phyloP scores from a whole-genome alignment of 2,113 vertebrate species.

The Monopterus albus region DNA sequence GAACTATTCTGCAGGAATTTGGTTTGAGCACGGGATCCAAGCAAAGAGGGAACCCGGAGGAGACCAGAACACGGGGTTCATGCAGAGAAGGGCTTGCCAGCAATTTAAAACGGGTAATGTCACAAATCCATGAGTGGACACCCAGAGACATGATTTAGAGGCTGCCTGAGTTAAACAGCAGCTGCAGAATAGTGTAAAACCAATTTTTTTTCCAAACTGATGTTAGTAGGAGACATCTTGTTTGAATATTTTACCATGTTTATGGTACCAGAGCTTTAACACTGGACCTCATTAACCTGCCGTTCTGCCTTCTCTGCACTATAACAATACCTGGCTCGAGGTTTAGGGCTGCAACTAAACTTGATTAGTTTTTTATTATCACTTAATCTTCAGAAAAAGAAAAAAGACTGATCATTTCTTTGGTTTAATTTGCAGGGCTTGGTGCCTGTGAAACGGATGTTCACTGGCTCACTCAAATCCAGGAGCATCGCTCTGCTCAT shows the following conservation, averaged over 20 bases:
- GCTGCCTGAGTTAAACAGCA: background rate
- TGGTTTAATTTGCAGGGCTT: constrained; percentile 57
- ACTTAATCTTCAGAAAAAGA: no score
- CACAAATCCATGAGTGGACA: background rate
- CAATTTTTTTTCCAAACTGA: background rate
- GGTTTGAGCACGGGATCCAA: constrained; percentile 34
- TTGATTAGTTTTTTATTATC: no score
- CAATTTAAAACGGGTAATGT: constrained; percentile 64
- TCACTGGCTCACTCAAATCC: constrained; percentile 51
- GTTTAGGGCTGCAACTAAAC: no score
- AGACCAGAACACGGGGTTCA: background rate
- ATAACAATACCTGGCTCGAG: no score
- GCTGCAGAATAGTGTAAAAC: background rate
- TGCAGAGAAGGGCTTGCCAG: background rate
- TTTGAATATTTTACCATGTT: background rate
- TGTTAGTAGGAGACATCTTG: background rate
- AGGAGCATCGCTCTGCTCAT: constrained; percentile 73
- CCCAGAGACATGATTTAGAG: background rate
- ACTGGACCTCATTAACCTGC: no score
- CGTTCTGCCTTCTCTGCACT: no score
- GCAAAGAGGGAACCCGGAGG: background rate
- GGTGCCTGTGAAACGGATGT: constrained; percentile 72
- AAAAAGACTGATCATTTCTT: background rate
- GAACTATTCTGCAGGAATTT: constrained; percentile 56
- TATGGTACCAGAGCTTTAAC: no score